phyloP scores from a whole-genome alignment of 2,113 vertebrate species.

The Spheniscus mendiculus region DNA sequence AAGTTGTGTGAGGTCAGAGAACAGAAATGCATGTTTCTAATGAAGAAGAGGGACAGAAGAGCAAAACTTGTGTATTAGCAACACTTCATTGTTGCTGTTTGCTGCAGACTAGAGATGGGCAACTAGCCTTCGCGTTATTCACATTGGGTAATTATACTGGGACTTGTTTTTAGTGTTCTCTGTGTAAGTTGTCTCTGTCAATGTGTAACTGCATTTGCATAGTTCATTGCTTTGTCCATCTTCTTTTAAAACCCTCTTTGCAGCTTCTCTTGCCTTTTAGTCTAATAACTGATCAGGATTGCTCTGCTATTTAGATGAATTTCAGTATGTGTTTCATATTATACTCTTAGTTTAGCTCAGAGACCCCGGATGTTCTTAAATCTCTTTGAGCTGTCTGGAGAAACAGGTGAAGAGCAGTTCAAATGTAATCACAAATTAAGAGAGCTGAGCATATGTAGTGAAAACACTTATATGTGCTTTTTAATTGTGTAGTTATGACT shows the following conservation, averaged over 20 bases:
- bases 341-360: not conserved
- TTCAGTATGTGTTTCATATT: not conserved
- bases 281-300: not conserved
- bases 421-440: not conserved
- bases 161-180: not conserved
- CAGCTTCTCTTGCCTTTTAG: not conserved
- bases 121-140: not conserved
- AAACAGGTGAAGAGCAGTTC: not conserved
- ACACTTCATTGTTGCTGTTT: not conserved
- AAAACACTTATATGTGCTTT: not conserved
- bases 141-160: not conserved
- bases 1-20: not conserved
- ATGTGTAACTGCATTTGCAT: not conserved
- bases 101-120: not conserved
- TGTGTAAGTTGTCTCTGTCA: not conserved
- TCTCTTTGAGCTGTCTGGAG: not conserved
- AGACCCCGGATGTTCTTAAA: not conserved
- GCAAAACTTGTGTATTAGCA: not conserved
- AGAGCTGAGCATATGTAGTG: not conserved
- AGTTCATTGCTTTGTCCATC: not conserved
- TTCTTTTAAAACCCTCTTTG: not conserved
- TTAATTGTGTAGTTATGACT: not conserved
- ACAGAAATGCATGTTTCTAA: not conserved
- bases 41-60: not conserved
- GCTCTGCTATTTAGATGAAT: not conserved